Base-by-base conservation (phyloP, 2,888 invertebrate genomes). In the Chrysotoxum bicinctum region DNA sequence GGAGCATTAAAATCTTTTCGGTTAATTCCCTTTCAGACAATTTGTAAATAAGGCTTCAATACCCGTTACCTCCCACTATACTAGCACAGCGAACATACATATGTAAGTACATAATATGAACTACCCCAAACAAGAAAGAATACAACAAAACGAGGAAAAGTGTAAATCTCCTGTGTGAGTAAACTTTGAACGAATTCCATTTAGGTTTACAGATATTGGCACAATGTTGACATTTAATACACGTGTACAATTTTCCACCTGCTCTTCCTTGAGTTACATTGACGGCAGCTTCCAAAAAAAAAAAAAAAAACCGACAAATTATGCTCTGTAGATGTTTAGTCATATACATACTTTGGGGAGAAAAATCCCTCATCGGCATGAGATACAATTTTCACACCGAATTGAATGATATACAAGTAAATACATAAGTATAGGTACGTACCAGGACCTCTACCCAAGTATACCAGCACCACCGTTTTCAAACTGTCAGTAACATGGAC, bases 171-270 rank as follows among this genome's bases (percentile, higher is more conserved):
- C 30, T 69, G 23, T 77, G 35, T 52, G 60, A 52, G 48, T 56
- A 58, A 70, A 81, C 74, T 80, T 74, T 43, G 75, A 66, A 70
- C 56, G 64, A 81, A 81, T 58, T 70, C 58, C 69, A 80, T 64
- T 75, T 74, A 54, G 37, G 37, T 73, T 64, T 69, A 62, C 58
- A 69, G 76, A 60, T 56, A 81, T 81, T 76, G 81, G 66, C 58
- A 72, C 70, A 82, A 58, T 82, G 64, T 82, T 82, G 72, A 82
- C 70, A 72, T 66, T 76, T 82, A 76, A 82, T 72, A 76, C 72
- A 82, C 81, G 76, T 82, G 76, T 82, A 76, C 52, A 82, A 68
- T 23, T 68, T 52, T 73, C 68, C 82, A 77, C 73, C 77, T 72
- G 58, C 69, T 72, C 16, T 10, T 37, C n/a, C 14, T 62, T 19